Percentiles rank a stretch among this genome's conserved stretches.
These are phyloP conservation scores for Genyomyrus donnyi DNA, from an alignment of 2,113 vertebrate species.

Conservation along the genomic window DNA sequence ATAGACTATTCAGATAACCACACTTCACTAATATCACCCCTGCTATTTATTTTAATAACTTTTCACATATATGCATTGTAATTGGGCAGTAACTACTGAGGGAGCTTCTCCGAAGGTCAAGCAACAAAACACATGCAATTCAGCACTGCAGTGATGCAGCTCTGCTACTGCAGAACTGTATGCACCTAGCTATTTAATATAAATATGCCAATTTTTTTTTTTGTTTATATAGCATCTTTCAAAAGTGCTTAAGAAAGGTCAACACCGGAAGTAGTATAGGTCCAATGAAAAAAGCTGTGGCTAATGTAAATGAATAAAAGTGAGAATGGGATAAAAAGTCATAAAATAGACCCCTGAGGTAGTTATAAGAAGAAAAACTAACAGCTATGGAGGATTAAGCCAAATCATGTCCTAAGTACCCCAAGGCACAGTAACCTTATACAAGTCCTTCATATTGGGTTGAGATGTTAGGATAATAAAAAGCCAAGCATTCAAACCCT, in stretches of 20 bases:
- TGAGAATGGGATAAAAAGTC: background rate
- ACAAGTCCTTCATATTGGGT: background rate
- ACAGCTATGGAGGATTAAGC: background rate
- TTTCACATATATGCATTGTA: background rate
- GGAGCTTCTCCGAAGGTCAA: background rate
- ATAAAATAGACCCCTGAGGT: background rate
- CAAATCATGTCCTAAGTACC: background rate
- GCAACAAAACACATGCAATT: background rate
- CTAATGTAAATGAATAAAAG: background rate
- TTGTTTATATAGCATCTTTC: background rate
- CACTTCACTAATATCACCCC: constrained; percentile 12
- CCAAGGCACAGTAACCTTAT: background rate
- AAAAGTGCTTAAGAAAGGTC: background rate
- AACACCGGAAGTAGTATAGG: background rate
- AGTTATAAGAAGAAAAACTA: background rate
- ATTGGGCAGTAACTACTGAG: background rate
- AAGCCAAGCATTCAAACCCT: background rate
- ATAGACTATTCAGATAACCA: background rate
- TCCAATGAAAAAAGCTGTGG: background rate
- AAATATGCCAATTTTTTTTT: background rate
- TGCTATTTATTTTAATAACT: constrained; percentile 1
- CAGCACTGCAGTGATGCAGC: background rate
- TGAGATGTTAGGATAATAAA: background rate
- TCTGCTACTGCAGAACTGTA: background rate
- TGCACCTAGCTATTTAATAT: background rate